Percentiles rank a stretch among this genome's conserved stretches.
Evolutionary conservation across 2,888 invertebrate genomes (phyloP).

Genomic region (Rotaria magnacalcarata): DNA sequence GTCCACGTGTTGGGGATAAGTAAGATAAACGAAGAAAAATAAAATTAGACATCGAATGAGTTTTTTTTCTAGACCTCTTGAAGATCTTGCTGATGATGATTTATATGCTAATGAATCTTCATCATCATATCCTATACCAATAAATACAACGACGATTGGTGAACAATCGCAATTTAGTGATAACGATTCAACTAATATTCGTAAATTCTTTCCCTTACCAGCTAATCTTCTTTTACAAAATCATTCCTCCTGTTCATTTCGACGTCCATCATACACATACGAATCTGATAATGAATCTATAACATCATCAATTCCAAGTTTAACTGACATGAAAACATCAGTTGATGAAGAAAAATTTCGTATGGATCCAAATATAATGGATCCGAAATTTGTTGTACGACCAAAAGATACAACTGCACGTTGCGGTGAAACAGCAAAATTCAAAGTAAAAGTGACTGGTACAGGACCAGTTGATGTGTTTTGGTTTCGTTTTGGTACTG

Average conservation of each 20-base stretch:
- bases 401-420: conserved; percentile 28
- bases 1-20: conserved; percentile 21
- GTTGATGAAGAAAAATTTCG: conserved; percentile 19
- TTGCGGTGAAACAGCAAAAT: conserved; percentile 36
- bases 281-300: conserved; percentile 20
- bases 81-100: conserved; percentile 37
- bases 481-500: conserved; percentile 39
- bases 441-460: conserved; percentile 26
- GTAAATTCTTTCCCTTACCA: conserved; percentile 3
- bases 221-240: conserved; percentile 13
- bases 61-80: background rate
- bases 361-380: background rate
- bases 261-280: conserved; percentile 13
- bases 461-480: conserved; percentile 38
- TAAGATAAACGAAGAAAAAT: background rate
- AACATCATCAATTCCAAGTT: background rate
- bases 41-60: too few species aligned
- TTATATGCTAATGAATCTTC: conserved; percentile 20
- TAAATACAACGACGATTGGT: background rate
- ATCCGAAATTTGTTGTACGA: conserved; percentile 37
- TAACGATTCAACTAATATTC: background rate
- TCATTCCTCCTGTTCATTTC: background rate
- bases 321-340: background rate
- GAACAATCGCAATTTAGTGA: background rate
- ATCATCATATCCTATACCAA: background rate